Evolutionary conservation across 2,888 invertebrate genomes (phyloP), one percentile per base, ranked within the genome.

Genomic region (Epinotia demarniana): DNA sequence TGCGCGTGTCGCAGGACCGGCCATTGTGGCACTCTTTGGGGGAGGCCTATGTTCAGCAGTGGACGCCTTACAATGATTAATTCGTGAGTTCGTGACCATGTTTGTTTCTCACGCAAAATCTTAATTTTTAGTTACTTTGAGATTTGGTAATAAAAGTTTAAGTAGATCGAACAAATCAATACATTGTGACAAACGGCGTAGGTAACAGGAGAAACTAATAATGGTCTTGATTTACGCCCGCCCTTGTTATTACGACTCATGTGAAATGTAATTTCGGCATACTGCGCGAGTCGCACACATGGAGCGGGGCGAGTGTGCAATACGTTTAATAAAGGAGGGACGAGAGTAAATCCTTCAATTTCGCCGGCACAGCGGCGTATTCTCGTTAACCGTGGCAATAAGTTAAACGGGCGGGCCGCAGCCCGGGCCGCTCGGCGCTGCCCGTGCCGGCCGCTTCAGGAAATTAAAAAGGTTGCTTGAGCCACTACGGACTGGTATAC

Each of bases 271-370:
- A 93, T 94, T 93, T 93, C 90, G 92, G 91, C 89, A 89, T 89
- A 89, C 89, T 89, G 89, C 89, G 89, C 90, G 89, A 88, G 81
- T 82, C 77, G 75, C 90, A 81, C 91, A 91, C 90, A 90, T 88
- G 86, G 76, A 81, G 79, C 78, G 77, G 80, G 81, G 81, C 79
- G 82, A 88, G 93, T 92, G 92, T 93, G 93, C 93, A 92, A 90
- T 93, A 92, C 91, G 92, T 92, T 94, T 94, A 94, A 94, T 94
- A 94, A 93, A 94, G 93, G 93, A 93, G 93, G 93, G 93, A 92
- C 93, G 92, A 90, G 90, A 93, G 93, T 94, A 94, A 94, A 94
- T 93, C 93, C 93, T 93, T 93, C 93, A 94, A 93, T 93, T 94
- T 93, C 90, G 93, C 90, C 91, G 91, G 93, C 93, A 91, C 93